A percentile compares a stretch with the other conserved stretches of the same genome.
phyloP scores from a whole-genome alignment of 1,140 invertebrate species.

The Brachionus koreanus region DNA sequence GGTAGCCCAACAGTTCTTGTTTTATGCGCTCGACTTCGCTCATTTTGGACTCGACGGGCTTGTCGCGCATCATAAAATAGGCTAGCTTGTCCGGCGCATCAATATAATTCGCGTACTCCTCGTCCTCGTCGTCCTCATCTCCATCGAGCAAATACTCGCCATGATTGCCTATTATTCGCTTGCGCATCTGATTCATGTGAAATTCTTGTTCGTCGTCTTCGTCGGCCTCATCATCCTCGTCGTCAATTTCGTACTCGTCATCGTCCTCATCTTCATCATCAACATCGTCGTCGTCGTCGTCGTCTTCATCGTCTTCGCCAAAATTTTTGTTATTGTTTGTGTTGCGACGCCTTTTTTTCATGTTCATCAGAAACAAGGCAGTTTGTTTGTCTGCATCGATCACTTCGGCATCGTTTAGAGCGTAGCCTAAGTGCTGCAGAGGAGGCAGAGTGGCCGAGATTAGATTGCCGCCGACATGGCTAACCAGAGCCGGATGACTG shows the following conservation, averaged over 20 bases:
- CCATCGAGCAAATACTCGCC: background rate
- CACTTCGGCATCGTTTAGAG: background rate
- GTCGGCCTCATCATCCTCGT: background rate
- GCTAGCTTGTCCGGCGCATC: constrained; percentile 15
- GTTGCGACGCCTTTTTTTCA: constrained; percentile 22
- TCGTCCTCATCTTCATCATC: constrained; percentile 19
- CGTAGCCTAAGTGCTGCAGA: background rate
- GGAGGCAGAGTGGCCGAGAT: constrained; percentile 31
- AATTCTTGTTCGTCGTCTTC: constrained; percentile 5
- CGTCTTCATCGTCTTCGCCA: background rate
- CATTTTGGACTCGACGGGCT: background rate
- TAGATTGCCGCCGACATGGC: background rate
- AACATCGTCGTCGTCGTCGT: constrained; percentile 17
- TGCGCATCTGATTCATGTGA: background rate
- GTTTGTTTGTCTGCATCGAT: background rate
- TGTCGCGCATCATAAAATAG: constrained; percentile 34
- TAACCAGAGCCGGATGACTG: constrained; percentile 18
- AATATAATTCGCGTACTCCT: background rate
- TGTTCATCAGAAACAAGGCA: background rate
- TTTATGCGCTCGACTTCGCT: constrained; percentile 37
- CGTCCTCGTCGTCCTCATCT: background rate
- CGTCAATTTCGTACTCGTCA: constrained; percentile 18
- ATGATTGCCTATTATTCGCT: background rate
- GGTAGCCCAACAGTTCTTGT: constrained; percentile 29
- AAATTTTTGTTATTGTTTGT: background rate